phyloP scores from a whole-genome alignment of 2,113 vertebrate genomes.

The Anguilla japonica region DNA sequence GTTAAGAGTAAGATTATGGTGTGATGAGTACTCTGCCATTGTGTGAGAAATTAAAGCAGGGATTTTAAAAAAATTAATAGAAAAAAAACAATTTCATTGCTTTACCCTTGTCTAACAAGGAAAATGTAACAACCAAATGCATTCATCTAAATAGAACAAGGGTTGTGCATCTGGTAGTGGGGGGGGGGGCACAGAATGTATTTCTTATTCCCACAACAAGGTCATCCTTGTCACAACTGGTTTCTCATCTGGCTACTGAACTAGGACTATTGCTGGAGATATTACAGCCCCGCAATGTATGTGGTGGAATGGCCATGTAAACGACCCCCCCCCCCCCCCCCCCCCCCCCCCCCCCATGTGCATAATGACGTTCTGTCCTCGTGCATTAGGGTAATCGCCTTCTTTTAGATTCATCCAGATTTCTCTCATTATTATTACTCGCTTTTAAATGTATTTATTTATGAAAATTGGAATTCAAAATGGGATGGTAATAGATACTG shows the following conservation, averaged over 20 bases:
- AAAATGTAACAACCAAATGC: conserved; percentile 10
- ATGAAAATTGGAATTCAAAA: conserved; percentile 2
- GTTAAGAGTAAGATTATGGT: no score
- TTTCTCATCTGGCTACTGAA: conserved; percentile 27
- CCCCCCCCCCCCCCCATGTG: background rate
- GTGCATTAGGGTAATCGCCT: conserved; percentile 17
- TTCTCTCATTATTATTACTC: background rate
- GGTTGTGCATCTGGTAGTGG: background rate
- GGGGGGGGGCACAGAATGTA: conserved; percentile 1
- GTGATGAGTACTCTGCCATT: no score
- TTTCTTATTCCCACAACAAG: conserved; percentile 35
- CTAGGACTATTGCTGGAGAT: conserved; percentile 5
- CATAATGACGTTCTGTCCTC: conserved; percentile 26
- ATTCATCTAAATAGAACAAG: conserved; percentile 39
- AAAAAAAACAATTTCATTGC: no score
- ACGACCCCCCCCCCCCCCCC: background rate
- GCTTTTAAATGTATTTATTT: background rate
- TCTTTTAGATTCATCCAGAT: background rate
- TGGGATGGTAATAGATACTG: background rate
- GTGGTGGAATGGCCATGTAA: background rate
- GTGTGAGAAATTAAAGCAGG: no score
- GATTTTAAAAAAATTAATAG: no score
- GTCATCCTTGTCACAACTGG: conserved; percentile 32
- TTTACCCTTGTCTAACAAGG: no score
- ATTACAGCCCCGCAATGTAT: conserved; percentile 12